These are phyloP conservation scores for Pelochelys cantorii DNA, from an alignment of 2,797 vertebrate genomes.

Conservation along the genomic window DNA sequence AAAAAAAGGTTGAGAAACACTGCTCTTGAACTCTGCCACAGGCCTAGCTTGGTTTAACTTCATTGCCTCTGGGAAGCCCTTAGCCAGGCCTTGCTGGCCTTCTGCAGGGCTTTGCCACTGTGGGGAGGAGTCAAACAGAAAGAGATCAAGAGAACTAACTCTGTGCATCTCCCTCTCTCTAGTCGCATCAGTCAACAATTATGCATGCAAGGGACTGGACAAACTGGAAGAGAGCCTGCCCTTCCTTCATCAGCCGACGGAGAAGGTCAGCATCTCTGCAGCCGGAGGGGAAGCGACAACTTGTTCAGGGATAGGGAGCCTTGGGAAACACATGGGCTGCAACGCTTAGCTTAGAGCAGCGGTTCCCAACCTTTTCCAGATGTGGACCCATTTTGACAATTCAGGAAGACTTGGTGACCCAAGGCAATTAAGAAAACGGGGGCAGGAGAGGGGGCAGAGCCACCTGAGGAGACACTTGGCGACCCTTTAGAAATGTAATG, in stretches of 20 bases:
- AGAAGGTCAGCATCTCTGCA: slow-evolving; percentile 73
- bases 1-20: too few species aligned
- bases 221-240: slow-evolving; percentile 81
- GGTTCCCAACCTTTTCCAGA: too few species aligned
- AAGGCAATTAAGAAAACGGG: too few species aligned
- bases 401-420: too few species aligned
- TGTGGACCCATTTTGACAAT: too few species aligned
- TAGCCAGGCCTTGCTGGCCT: too few species aligned
- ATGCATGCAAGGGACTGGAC: slow-evolving; percentile 80
- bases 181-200: slow-evolving; percentile 80
- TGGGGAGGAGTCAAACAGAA: not conserved
- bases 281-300: not conserved
- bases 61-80: not conserved
- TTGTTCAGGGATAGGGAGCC: not conserved
- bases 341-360: not conserved
- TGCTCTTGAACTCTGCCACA: too few species aligned
- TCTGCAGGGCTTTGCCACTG: not conserved
- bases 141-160: not conserved
- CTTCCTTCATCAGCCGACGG: slow-evolving; percentile 79
- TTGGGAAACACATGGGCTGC: not conserved
- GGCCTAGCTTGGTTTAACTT: not conserved
- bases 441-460: too few species aligned
- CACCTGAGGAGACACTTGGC: too few species aligned
- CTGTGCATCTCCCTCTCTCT: not conserved
- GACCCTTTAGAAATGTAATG: too few species aligned